phyloP scores from a whole-genome alignment of 2,113 vertebrate genomes.

The Microtus ochrogaster region DNA sequence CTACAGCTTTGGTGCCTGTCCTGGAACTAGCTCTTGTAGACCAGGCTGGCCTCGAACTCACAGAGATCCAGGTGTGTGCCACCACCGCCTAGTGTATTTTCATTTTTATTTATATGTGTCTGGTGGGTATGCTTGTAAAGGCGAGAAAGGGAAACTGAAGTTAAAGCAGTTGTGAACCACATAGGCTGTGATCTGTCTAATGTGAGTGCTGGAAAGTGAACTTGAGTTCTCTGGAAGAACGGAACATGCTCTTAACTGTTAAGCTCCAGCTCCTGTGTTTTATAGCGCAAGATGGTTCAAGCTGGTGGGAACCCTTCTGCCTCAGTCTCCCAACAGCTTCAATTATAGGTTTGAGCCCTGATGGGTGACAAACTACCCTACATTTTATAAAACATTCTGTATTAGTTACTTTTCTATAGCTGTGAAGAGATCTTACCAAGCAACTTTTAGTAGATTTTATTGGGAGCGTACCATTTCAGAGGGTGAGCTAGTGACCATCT shows the following conservation, averaged over 20 bases:
- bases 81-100: too few relatives aligned
- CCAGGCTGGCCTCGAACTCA: too few relatives aligned
- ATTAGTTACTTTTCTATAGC: background rate
- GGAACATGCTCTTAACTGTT: background rate
- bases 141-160: background rate
- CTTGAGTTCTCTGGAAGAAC: background rate
- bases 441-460: background rate
- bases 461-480: background rate
- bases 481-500: background rate
- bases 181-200: background rate
- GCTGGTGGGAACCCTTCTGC: background rate
- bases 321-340: background rate
- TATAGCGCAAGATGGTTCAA: background rate
- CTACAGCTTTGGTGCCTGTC: too few relatives aligned
- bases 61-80: too few relatives aligned
- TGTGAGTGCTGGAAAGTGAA: too few relatives aligned
- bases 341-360: background rate
- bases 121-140: background rate
- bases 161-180: background rate
- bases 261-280: background rate
- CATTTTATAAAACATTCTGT: background rate
- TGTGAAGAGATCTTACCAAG: background rate
- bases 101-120: background rate
- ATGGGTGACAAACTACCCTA: background rate
- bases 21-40: too few relatives aligned